Conservation (phyloP, 1,140 invertebrate species). For the Andricus grossulariae region DNA sequence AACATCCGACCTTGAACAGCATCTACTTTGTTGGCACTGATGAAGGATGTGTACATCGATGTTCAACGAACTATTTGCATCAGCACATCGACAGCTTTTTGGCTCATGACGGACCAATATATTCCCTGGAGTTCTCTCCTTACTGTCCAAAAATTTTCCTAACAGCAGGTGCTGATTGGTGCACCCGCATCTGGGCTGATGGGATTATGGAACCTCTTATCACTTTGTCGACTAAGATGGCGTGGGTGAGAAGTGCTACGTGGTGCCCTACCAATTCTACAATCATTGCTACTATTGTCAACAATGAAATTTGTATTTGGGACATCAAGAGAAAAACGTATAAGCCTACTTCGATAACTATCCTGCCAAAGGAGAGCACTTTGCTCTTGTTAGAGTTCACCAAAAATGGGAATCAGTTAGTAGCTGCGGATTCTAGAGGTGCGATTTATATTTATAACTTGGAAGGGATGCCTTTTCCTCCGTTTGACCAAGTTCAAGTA, state of each 20-base stretch:
- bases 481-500: slow-evolving; percentile 79
- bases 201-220: slow-evolving; percentile 81
- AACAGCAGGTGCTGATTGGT: slow-evolving; percentile 91
- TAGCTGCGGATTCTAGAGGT: slow-evolving; percentile 81
- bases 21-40: slow-evolving; percentile 89
- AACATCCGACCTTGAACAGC: slow-evolving; percentile 80
- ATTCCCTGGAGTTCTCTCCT: slow-evolving; percentile 85
- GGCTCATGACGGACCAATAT: slow-evolving; percentile 88
- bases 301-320: slow-evolving; percentile 84
- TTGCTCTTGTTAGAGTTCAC: slow-evolving; percentile 79
- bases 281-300: slow-evolving; percentile 85
- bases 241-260: slow-evolving; percentile 80
- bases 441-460: slow-evolving; percentile 80
- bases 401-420: slow-evolving; percentile 80
- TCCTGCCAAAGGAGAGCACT: slow-evolving; percentile 67
- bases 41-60: slow-evolving; percentile 88
- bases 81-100: slow-evolving; percentile 83
- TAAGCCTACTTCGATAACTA: slow-evolving; percentile 79
- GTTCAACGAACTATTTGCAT: slow-evolving; percentile 81
- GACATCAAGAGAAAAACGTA: slow-evolving; percentile 82
- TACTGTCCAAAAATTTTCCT: slow-evolving; percentile 86
- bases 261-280: slow-evolving; percentile 91
- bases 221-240: slow-evolving; percentile 76
- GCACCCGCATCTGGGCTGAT: slow-evolving; percentile 85
- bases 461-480: slow-evolving; percentile 81